Evolutionary conservation across 2,888 invertebrate genomes (phyloP).

Genomic region (Biston stratarius): DNA sequence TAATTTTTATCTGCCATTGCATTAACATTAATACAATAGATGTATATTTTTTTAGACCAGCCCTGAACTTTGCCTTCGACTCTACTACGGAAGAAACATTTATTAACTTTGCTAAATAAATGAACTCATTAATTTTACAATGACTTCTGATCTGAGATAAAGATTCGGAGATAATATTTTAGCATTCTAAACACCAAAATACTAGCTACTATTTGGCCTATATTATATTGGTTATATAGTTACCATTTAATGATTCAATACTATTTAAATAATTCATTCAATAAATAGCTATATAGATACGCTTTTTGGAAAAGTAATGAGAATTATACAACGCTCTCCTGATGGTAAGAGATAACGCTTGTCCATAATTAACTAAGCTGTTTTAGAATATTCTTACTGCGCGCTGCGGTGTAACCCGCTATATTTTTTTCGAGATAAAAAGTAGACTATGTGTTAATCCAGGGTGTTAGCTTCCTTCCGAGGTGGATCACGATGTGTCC

Average conservation of each 20-base stretch:
- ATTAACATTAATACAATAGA: conserved; percentile 16
- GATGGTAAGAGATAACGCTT: too few relatives aligned
- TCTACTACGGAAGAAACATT: conserved; percentile 36
- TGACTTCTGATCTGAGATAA: conserved; percentile 35
- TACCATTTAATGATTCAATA: neutral
- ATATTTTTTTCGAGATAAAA: too few relatives aligned
- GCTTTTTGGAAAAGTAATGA: too few relatives aligned
- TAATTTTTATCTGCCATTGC: conserved; percentile 15
- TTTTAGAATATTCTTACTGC: too few relatives aligned
- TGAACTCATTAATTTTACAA: conserved; percentile 36
- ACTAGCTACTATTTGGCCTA: neutral
- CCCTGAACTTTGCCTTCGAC: conserved; percentile 33
- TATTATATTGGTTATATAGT: neutral
- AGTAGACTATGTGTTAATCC: too few relatives aligned
- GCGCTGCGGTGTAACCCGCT: too few relatives aligned
- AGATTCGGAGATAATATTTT: conserved; percentile 15
- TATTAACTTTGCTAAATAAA: conserved; percentile 32
- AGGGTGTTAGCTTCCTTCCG: too few relatives aligned
- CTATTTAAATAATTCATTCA: too few relatives aligned
- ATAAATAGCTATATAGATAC: too few relatives aligned
- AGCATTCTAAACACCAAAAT: conserved; percentile 13
- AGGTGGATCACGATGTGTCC: too few relatives aligned
- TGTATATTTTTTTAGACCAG: conserved; percentile 19
- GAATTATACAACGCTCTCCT: too few relatives aligned
- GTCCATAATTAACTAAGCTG: too few relatives aligned